Percentiles rank a stretch among this genome's conserved stretches.
These are phyloP conservation scores for Poeciliopsis paucimaculata DNA, from an alignment of 2,797 vertebrate genomes.

Conservation along the genomic window DNA sequence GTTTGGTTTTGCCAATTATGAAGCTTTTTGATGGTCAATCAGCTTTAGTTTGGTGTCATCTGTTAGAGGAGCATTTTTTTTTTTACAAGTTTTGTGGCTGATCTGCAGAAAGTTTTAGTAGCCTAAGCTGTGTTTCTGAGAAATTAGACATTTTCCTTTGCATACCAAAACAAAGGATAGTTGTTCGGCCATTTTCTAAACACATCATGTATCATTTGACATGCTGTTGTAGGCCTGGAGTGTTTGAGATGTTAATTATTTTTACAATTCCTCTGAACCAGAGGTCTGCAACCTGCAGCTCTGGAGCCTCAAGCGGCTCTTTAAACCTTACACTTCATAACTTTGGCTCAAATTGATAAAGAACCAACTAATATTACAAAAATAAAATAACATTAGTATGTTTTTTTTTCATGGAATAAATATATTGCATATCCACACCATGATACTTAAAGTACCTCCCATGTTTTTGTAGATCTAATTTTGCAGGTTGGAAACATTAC, in stretches of 20 bases:
- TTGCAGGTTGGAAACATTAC: not conserved
- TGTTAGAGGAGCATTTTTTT: not conserved
- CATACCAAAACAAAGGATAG: not conserved
- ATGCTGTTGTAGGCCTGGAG: not conserved
- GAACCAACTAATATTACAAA: not conserved
- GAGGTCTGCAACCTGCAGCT: not conserved
- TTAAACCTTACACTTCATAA: not conserved
- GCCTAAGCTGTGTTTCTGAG: not conserved
- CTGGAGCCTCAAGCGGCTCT: not conserved
- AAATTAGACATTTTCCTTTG: not conserved
- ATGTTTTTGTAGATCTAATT: not conserved
- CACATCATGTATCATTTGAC: not conserved
- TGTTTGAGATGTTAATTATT: not conserved
- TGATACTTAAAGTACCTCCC: not conserved
- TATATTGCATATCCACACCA: not conserved
- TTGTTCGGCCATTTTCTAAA: not conserved
- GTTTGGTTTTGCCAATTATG: not conserved
- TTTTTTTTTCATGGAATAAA: not conserved
- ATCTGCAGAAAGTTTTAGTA: not conserved
- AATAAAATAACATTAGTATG: too few relatives aligned
- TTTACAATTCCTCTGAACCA: not conserved
- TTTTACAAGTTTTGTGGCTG: not conserved
- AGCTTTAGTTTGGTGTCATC: not conserved
- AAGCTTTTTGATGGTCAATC: not conserved
- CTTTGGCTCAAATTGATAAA: not conserved